Conservation (phyloP, 53 echinoderm and acorn worm genomes). For the Holothuria leucospilota region DNA sequence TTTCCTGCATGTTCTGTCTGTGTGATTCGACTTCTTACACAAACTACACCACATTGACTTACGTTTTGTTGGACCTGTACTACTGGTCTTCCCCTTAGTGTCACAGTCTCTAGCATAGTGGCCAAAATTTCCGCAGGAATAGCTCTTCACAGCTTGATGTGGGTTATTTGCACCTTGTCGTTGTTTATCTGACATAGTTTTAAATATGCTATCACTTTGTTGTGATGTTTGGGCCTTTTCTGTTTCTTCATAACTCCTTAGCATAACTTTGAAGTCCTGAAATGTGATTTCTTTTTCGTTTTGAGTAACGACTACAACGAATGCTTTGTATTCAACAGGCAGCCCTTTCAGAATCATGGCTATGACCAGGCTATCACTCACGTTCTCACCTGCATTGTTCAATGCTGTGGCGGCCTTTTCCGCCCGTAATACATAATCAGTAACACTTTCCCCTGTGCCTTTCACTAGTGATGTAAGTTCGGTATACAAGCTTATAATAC, state of each 20-base stretch:
- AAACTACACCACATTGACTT: slow-evolving; percentile 19
- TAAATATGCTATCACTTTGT: not conserved
- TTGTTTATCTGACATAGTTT: slow-evolving; percentile 7
- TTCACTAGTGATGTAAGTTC: slow-evolving; percentile 51
- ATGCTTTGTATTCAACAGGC: slow-evolving; percentile 34
- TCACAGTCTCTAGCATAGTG: slow-evolving; percentile 13
- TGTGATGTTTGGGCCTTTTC: slow-evolving; percentile 9
- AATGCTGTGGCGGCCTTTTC: slow-evolving; percentile 45
- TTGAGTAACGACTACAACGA: too few species aligned
- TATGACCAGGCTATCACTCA: slow-evolving; percentile 54
- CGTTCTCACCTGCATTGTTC: slow-evolving; percentile 40
- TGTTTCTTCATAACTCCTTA: too few species aligned
- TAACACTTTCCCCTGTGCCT: slow-evolving; percentile 5
- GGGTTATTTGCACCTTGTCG: not conserved
- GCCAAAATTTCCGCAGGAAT: not conserved
- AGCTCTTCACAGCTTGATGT: slow-evolving; percentile 39
- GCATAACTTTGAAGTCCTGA: too few species aligned
- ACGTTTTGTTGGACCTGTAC: not conserved
- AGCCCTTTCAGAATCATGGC: slow-evolving; percentile 64
- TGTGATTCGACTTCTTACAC: slow-evolving; percentile 36
- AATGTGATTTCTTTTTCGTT: too few species aligned
- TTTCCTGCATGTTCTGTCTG: slow-evolving; percentile 25
- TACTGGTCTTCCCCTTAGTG: not conserved
- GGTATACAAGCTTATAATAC: slow-evolving; percentile 51
- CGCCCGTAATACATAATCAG: slow-evolving; percentile 60